Conservation (phyloP, 2,888 invertebrate species). For the Stenurella melanura region DNA sequence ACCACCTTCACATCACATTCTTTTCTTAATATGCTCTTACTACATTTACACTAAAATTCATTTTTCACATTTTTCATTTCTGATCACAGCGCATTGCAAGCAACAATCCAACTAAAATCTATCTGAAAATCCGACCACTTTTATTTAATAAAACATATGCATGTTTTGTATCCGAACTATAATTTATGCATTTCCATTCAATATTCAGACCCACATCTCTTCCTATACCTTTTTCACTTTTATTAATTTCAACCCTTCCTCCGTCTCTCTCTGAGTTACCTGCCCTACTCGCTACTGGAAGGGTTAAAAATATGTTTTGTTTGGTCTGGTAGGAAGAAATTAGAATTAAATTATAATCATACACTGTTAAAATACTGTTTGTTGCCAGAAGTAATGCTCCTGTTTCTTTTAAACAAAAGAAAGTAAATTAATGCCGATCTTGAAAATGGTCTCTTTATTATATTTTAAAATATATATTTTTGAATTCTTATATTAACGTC, state of each 20-base stretch:
- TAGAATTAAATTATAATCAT: conserved; percentile 50
- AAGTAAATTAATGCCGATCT: too few species aligned
- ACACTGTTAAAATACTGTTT: conserved; percentile 43
- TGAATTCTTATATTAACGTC: too few species aligned
- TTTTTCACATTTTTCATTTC: not conserved
- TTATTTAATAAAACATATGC: conserved; percentile 63
- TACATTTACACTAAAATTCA: too few species aligned
- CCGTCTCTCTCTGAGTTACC: conserved; percentile 58
- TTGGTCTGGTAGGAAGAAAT: conserved; percentile 53
- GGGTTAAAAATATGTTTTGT: conserved; percentile 54
- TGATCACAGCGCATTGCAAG: not conserved
- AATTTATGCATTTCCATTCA: conserved; percentile 69
- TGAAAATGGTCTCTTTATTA: too few species aligned
- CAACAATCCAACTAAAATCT: conserved; percentile 31
- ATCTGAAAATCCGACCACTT: conserved; percentile 26
- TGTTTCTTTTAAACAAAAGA: not conserved
- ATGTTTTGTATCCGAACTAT: conserved; percentile 66
- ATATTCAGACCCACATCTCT: conserved; percentile 66
- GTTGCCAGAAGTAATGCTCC: not conserved
- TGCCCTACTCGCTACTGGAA: conserved; percentile 51
- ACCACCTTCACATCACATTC: not conserved
- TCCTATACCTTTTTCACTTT: conserved; percentile 69
- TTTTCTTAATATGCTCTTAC: too few species aligned
- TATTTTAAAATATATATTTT: too few species aligned
- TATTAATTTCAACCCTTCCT: conserved; percentile 52